Percentiles rank a stretch among this genome's conserved stretches.
Conservation (phyloP, 2,113 vertebrate genomes). For the Sialia sialis region DNA sequence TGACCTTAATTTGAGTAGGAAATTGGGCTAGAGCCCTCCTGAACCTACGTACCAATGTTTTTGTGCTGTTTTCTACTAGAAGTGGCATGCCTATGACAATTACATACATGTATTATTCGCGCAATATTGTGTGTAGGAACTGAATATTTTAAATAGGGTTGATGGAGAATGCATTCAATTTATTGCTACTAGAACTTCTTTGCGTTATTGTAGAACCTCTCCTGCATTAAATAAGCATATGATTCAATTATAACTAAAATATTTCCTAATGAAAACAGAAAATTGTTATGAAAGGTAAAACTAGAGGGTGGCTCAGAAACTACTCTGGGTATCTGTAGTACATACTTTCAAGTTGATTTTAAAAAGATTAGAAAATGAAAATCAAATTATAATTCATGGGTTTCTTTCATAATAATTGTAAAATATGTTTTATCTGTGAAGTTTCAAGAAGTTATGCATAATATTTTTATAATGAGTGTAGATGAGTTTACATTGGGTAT, state of each 20-base stretch:
- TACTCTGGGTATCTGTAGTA: neutral
- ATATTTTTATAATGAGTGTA: neutral
- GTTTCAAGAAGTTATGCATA: neutral
- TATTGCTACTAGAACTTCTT: neutral
- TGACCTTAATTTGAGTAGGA: neutral
- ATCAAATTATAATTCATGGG: neutral
- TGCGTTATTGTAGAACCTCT: neutral
- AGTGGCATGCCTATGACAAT: neutral
- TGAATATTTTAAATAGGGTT: neutral
- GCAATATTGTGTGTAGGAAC: neutral
- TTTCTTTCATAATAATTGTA: neutral
- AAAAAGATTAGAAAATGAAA: neutral
- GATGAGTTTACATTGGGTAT: neutral
- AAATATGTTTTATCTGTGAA: neutral
- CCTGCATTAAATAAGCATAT: neutral
- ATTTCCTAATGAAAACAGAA: neutral
- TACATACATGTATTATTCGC: neutral
- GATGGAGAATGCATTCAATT: neutral
- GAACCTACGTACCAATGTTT: neutral
- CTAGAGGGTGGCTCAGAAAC: neutral
- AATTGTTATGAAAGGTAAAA: neutral
- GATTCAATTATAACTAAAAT: neutral
- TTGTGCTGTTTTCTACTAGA: neutral
- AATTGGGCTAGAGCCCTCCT: neutral
- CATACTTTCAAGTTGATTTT: neutral